A percentile compares a stretch with the other conserved stretches of the same genome.
These are phyloP conservation scores for Alcis repandata DNA, from an alignment of 2,888 invertebrate genomes.

Conservation along the genomic window DNA sequence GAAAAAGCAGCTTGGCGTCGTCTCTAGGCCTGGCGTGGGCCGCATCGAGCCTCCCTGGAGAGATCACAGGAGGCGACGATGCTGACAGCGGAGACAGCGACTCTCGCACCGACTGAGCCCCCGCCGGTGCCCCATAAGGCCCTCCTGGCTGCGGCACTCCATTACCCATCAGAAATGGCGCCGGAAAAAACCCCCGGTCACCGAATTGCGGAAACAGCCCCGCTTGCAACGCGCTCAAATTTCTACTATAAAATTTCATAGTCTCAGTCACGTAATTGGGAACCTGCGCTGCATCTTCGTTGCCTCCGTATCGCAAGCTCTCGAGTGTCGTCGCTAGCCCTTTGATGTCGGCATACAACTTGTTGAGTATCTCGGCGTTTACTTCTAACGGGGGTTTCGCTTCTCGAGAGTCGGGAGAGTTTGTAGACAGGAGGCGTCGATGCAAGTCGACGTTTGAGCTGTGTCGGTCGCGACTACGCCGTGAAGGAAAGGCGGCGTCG, in stretches of 20 bases:
- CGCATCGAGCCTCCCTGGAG: conserved; percentile 79
- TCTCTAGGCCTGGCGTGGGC: conserved; percentile 78
- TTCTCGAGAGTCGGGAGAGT: conserved; percentile 82
- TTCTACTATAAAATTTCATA: conserved; percentile 83
- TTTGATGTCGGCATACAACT: conserved; percentile 92
- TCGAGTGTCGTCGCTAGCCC: conserved; percentile 87
- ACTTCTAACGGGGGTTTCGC: conserved; percentile 87
- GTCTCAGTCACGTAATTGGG: conserved; percentile 82
- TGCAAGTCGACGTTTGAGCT: conserved; percentile 86
- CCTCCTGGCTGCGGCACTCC: conserved; percentile 73
- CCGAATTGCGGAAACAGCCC: conserved; percentile 78
- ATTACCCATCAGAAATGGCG: conserved; percentile 78
- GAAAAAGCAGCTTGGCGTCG: conserved; percentile 84
- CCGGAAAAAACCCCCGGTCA: conserved; percentile 78
- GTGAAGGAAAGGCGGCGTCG: conserved; percentile 96
- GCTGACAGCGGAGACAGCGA: conserved; percentile 82
- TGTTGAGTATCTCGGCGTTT: conserved; percentile 93
- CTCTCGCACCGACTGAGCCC: conserved; percentile 76
- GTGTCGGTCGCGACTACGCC: conserved; percentile 88
- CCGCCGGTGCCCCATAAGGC: conserved; percentile 75
- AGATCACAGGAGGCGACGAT: conserved; percentile 81
- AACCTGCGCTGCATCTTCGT: conserved; percentile 76
- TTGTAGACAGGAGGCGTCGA: conserved; percentile 82
- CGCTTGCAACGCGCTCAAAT: conserved; percentile 76
- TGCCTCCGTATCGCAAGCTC: conserved; percentile 86